phyloP scores from a whole-genome alignment of 2,113 vertebrate genomes.

The Chaetura pelagica region DNA sequence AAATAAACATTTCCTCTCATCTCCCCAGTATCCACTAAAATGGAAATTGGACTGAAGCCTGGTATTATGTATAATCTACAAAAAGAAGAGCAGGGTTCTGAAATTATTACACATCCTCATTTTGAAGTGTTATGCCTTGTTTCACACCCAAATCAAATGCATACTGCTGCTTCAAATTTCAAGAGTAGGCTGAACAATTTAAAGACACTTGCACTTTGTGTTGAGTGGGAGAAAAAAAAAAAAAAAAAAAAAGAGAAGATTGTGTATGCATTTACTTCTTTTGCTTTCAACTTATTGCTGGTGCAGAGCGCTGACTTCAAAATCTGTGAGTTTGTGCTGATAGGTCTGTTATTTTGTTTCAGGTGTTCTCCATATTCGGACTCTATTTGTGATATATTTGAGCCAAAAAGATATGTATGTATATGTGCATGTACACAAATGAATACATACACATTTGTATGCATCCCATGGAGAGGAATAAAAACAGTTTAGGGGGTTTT shows the following conservation, averaged over 20 bases:
- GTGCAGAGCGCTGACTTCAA: not conserved
- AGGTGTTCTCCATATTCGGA: not conserved
- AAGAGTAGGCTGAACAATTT: not conserved
- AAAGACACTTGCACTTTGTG: not conserved
- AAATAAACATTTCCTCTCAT: conserved; percentile 33
- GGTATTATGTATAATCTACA: not conserved
- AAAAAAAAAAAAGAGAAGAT: not conserved
- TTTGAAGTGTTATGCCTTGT: conserved; percentile 9
- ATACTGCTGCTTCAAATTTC: not conserved
- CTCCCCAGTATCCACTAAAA: conserved; percentile 6
- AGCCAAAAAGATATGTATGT: not conserved
- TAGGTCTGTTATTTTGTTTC: not conserved
- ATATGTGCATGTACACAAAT: accelerated
- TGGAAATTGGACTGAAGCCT: conserved; percentile 32
- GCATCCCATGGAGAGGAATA: not conserved
- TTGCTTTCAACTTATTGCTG: not conserved
- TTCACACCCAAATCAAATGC: not conserved
- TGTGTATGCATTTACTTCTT: not conserved
- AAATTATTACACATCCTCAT: not conserved
- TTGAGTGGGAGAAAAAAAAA: not conserved
- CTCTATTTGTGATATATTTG: not conserved
- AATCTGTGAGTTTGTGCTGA: not conserved
- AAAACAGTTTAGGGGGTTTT: not conserved
- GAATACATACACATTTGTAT: not conserved
- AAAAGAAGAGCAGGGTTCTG: not conserved